Evolutionary conservation across 30 jellyfish, hydroid and myxozoan species (phyloP).

Genomic region (Hydra vulgaris): DNA sequence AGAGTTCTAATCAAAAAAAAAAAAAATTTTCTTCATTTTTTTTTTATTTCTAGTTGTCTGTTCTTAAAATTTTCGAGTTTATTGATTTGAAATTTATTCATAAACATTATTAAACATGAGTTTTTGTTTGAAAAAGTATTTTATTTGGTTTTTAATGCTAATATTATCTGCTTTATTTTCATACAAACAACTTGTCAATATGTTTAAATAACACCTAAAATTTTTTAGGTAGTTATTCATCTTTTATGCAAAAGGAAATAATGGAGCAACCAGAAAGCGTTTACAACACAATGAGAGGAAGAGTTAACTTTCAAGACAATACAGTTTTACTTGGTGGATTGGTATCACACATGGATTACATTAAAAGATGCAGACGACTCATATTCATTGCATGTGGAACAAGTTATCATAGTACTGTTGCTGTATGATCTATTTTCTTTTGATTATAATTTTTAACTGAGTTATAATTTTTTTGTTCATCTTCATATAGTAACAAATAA

Average conservation of each 20-base stretch:
- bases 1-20: background rate
- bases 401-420: conserved; percentile 97
- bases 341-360: conserved; percentile 86
- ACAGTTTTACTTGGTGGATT: conserved; percentile 85
- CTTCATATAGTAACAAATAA: background rate
- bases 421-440: conserved; percentile 48
- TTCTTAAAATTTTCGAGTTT: no score
- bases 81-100: no score
- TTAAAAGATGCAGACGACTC: conserved; percentile 85
- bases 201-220: no score
- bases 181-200: no score
- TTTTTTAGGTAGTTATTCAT: conserved; percentile 61
- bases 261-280: conserved; percentile 98
- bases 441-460: background rate
- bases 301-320: conserved; percentile 75
- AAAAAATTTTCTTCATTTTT: no score
- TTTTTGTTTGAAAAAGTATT: background rate
- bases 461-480: background rate
- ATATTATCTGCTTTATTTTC: no score
- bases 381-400: conserved; percentile 99
- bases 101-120: no score
- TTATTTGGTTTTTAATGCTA: background rate
- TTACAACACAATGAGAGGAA: conserved; percentile 93
- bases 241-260: conserved; percentile 98
- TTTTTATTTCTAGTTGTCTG: no score